These are phyloP conservation scores for Neostethus bicornis DNA, from an alignment of 2,797 vertebrate species.

Conservation along the genomic window DNA sequence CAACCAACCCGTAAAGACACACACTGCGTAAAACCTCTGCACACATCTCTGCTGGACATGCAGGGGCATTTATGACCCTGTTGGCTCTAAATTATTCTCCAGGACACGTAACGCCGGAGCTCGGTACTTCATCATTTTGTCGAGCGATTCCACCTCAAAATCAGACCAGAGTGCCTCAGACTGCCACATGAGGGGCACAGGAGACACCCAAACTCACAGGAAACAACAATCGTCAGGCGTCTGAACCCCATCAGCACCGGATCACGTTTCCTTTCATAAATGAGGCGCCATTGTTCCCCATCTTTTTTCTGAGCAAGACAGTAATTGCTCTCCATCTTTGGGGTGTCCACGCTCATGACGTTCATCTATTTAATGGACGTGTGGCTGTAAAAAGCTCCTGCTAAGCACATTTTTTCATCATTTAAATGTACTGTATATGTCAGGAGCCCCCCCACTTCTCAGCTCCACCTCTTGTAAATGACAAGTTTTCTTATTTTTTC, in stretches of 20 bases:
- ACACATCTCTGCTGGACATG: constrained; percentile 32
- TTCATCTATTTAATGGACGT: constrained; percentile 77
- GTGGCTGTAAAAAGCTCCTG: constrained; percentile 64
- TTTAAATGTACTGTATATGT: constrained; percentile 61
- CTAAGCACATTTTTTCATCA: constrained; percentile 62
- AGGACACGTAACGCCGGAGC: constrained; percentile 58
- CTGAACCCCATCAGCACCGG: constrained; percentile 57
- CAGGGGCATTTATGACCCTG: constrained; percentile 59
- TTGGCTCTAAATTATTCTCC: constrained; percentile 68
- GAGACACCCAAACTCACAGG: constrained; percentile 47
- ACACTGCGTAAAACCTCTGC: constrained; percentile 39
- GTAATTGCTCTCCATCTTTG: constrained; percentile 71
- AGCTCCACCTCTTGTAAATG: constrained; percentile 21
- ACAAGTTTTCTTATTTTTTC: constrained; percentile 27
- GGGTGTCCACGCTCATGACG: constrained; percentile 74
- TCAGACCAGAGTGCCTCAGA: constrained; percentile 25
- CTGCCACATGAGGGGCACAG: constrained; percentile 46
- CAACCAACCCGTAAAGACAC: constrained; percentile 55
- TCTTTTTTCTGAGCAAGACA: constrained; percentile 62
- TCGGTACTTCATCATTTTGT: constrained; percentile 49
- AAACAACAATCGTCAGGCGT: constrained; percentile 56
- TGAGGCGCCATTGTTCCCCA: constrained; percentile 74
- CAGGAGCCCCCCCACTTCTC: constrained; percentile 46
- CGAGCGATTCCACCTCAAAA: constrained; percentile 32
- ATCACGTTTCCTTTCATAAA: constrained; percentile 74